Evolutionary conservation across 2,797 vertebrate species (phyloP).

Genomic region (Artibeus jamaicensis): DNA sequence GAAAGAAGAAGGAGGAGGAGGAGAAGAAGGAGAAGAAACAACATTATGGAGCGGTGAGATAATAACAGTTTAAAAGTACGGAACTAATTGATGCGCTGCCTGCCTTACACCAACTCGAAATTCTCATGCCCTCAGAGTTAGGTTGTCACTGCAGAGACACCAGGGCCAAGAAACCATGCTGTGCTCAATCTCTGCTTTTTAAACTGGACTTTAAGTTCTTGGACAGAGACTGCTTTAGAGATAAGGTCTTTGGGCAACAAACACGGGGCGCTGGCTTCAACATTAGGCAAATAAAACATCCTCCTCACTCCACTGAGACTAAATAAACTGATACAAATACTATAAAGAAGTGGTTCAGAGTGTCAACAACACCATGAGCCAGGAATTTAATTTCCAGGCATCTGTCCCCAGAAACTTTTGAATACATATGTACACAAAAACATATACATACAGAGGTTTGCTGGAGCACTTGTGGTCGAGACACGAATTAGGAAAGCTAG

Average conservation of each 20-base stretch:
- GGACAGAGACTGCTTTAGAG: neutral
- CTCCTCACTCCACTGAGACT: neutral
- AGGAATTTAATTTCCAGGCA: neutral
- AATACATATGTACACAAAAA: neutral
- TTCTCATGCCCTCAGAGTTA: neutral
- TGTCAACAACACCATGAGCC: neutral
- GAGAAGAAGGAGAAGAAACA: no score
- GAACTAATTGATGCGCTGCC: neutral
- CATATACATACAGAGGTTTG: neutral
- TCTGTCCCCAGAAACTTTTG: neutral
- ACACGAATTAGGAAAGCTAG: neutral
- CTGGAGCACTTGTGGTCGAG: neutral
- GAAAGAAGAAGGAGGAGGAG: no score
- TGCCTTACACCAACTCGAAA: neutral
- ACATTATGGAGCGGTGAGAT: neutral
- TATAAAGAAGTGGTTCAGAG: neutral
- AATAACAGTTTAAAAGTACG: neutral
- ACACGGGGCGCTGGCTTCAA: neutral
- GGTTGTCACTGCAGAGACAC: neutral
- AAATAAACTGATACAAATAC: neutral
- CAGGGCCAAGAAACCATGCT: neutral
- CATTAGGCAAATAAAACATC: neutral
- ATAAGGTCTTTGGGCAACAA: neutral
- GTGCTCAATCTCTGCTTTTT: neutral
- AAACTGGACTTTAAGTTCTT: neutral